These are phyloP conservation scores for Polypterus senegalus DNA, from an alignment of 2,113 vertebrate genomes.

Conservation along the genomic window DNA sequence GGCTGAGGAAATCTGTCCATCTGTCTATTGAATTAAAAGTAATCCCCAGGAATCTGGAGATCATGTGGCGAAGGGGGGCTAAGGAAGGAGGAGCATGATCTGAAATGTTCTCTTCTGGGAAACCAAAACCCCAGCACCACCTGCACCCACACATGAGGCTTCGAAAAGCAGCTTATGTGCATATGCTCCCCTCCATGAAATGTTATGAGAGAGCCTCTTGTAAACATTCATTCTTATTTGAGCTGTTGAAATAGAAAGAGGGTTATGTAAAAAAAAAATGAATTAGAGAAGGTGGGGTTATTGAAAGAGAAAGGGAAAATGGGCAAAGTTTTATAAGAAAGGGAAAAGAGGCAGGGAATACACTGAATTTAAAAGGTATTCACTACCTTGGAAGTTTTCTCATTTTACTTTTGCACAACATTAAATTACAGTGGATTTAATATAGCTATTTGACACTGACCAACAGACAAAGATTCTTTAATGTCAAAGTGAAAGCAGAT, in stretches of 20 bases:
- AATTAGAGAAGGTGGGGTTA: too few relatives aligned
- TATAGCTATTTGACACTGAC: too few relatives aligned
- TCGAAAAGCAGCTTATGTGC: constrained; percentile 23
- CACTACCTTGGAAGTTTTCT: too few relatives aligned
- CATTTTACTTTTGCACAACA: too few relatives aligned
- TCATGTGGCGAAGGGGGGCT: constrained; percentile 17
- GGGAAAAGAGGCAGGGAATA: too few relatives aligned
- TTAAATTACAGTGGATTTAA: too few relatives aligned
- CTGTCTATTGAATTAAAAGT: constrained; percentile 45
- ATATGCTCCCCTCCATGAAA: constrained; percentile 17
- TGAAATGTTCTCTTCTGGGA: constrained; percentile 32
- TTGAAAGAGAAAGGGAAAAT: too few relatives aligned
- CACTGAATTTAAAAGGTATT: too few relatives aligned
- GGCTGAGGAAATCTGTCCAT: constrained; percentile 41
- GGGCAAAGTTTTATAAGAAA: too few relatives aligned
- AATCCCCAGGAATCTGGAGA: constrained; percentile 51
- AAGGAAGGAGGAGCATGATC: constrained; percentile 2
- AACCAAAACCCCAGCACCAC: constrained; percentile 44
- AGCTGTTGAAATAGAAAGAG: constrained; percentile 17
- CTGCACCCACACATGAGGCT: constrained; percentile 40
- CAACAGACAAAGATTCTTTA: too few relatives aligned
- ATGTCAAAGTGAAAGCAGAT: too few relatives aligned
- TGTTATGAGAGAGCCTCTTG: constrained; percentile 1
- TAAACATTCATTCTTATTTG: constrained; percentile 16
- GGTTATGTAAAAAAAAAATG: constrained; percentile 13